A percentile compares a stretch with the other conserved stretches of the same genome.
phyloP scores from a whole-genome alignment of 2,797 vertebrate species.

The Sylvia borin region DNA sequence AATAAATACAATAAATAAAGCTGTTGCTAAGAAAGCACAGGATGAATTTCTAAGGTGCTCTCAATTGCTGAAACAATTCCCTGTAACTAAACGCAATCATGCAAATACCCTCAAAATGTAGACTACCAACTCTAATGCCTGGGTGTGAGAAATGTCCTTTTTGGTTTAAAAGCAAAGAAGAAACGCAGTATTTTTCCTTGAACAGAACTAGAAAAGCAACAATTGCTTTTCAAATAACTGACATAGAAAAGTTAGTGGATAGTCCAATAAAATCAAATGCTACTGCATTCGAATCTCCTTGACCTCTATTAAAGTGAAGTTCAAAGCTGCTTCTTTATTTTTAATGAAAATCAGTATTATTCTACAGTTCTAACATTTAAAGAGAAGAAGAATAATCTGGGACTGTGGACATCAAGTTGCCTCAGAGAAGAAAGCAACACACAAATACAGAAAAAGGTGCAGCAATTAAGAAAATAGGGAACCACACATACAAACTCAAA shows the following conservation, averaged over 20 bases:
- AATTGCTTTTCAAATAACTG: background rate
- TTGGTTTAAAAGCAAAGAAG: background rate
- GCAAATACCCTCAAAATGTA: background rate
- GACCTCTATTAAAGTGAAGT: background rate
- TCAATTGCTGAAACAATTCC: background rate
- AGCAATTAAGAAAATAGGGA: background rate
- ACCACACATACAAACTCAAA: background rate
- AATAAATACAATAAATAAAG: background rate
- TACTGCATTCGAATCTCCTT: background rate
- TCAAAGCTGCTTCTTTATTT: background rate
- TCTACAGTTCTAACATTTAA: background rate
- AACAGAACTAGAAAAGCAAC: background rate
- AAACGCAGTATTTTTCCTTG: background rate
- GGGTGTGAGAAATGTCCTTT: background rate
- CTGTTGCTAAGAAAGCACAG: background rate
- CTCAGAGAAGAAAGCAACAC: background rate
- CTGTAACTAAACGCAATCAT: background rate
- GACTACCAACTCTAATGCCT: background rate
- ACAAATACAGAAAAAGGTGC: background rate
- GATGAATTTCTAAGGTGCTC: background rate
- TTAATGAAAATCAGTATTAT: background rate
- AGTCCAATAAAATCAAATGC: background rate
- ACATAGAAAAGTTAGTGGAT: background rate
- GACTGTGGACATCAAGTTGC: background rate
- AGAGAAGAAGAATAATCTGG: background rate